These are phyloP conservation scores for Zaprionus gabonicus DNA, from an alignment of 1,140 invertebrate species.

Conservation along the genomic window DNA sequence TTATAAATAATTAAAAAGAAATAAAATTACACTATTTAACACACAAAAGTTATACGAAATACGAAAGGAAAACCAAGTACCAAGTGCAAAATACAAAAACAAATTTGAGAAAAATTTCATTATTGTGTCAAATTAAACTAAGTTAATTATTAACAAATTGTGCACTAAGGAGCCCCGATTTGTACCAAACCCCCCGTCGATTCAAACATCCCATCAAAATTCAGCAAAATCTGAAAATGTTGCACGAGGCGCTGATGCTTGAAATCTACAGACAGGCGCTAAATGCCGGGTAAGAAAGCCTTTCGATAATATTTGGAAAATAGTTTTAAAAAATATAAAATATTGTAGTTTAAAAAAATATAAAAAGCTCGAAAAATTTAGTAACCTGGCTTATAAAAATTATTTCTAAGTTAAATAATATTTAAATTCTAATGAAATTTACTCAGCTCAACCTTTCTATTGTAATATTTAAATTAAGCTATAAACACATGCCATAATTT, in stretches of 20 bases:
- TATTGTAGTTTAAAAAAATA: background rate
- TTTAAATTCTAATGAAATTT: background rate
- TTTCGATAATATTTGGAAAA: background rate
- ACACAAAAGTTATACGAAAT: slow-evolving; percentile 67
- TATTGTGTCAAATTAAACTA: slow-evolving; percentile 77
- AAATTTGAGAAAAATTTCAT: slow-evolving; percentile 39
- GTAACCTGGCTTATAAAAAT: accelerated
- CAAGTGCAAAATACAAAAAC: slow-evolving; percentile 72
- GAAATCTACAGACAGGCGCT: slow-evolving; percentile 84
- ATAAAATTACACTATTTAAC: slow-evolving; percentile 53
- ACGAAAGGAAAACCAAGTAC: slow-evolving; percentile 61
- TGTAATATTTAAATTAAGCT: background rate
- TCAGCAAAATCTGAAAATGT: slow-evolving; percentile 84
- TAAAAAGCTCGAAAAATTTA: background rate
- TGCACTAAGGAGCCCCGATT: background rate
- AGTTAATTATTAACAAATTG: slow-evolving; percentile 38
- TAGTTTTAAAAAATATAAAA: background rate
- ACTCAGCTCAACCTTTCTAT: background rate
- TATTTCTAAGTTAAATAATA: background rate
- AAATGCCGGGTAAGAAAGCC: slow-evolving; percentile 81
- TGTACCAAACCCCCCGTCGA: background rate
- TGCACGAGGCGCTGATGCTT: slow-evolving; percentile 84
- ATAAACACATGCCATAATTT: background rate
- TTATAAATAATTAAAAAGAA: slow-evolving; percentile 12
- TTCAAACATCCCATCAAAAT: slow-evolving; percentile 63